These are phyloP conservation scores for Stictocephala bisonia DNA, from an alignment of 2,888 invertebrate genomes.

Conservation along the genomic window DNA sequence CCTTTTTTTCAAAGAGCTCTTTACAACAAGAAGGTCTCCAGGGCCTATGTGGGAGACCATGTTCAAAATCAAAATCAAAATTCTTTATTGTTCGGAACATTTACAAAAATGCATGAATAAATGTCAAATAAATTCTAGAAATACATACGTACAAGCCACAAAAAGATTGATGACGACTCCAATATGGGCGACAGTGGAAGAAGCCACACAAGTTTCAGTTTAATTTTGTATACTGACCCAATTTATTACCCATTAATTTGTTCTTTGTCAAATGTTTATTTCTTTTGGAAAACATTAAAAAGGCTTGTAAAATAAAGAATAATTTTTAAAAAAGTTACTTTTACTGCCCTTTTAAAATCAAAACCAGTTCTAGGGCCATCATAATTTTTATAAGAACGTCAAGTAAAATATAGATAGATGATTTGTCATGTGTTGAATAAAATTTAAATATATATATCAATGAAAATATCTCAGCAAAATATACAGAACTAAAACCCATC, in stretches of 20 bases:
- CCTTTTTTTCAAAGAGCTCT: background rate
- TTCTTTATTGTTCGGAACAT: too few species aligned
- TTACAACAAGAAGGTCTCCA: slow-evolving; percentile 15
- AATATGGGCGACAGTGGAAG: slow-evolving; percentile 9
- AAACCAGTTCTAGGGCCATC: background rate
- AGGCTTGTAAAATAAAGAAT: background rate
- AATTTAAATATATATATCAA: background rate
- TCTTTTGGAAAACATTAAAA: background rate
- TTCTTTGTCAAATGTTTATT: slow-evolving; percentile 1
- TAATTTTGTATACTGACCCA: background rate
- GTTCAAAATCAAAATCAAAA: too few species aligned
- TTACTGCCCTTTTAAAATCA: background rate
- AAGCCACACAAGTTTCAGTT: slow-evolving; percentile 11
- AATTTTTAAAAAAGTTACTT: background rate
- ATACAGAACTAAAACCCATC: slow-evolving; percentile 7
- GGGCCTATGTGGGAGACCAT: background rate
- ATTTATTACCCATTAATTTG: background rate
- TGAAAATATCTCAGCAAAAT: slow-evolving; percentile 5
- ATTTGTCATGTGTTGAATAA: slow-evolving; percentile 11
- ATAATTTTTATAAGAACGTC: background rate
- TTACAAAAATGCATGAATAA: too few species aligned
- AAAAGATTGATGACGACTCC: slow-evolving; percentile 12
- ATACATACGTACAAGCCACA: too few species aligned
- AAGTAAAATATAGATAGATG: background rate
- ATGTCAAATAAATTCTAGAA: too few species aligned